Percentiles rank a stretch among this genome's conserved stretches.
Evolutionary conservation across 2,888 invertebrate genomes (phyloP).

Genomic region (Heliconius ismenius): DNA sequence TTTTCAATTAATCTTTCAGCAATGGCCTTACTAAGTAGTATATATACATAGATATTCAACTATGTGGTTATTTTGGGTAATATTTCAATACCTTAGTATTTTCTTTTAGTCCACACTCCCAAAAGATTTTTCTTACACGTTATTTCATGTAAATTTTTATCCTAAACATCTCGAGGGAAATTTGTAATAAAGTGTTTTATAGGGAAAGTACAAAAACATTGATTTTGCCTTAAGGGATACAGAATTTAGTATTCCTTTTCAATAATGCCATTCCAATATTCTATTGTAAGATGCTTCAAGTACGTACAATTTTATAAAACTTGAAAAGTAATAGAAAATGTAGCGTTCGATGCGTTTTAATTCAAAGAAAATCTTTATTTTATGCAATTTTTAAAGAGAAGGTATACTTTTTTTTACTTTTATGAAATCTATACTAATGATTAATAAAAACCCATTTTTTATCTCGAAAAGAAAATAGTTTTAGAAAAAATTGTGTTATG

Average conservation of each 20-base stretch:
- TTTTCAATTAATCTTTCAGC: too few relatives aligned
- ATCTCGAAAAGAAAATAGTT: too few relatives aligned
- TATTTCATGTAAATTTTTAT: slow-evolving; percentile 48
- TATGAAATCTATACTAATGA: too few relatives aligned
- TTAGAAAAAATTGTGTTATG: too few relatives aligned
- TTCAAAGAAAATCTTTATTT: background rate
- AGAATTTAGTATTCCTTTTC: slow-evolving; percentile 23
- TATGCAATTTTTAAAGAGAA: too few relatives aligned
- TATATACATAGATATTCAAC: too few relatives aligned
- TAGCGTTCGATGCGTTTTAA: background rate
- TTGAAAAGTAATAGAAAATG: background rate
- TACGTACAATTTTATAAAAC: background rate
- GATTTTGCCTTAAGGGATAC: slow-evolving; percentile 22
- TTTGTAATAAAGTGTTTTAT: slow-evolving; percentile 45
- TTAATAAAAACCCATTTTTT: too few relatives aligned
- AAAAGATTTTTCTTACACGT: slow-evolving; percentile 40
- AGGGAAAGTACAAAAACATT: slow-evolving; percentile 34
- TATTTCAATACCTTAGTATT: slow-evolving; percentile 24
- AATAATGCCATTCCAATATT: slow-evolving; percentile 20
- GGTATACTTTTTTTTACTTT: too few relatives aligned
- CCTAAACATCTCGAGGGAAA: slow-evolving; percentile 47
- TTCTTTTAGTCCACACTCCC: slow-evolving; percentile 35
- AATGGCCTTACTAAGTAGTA: too few relatives aligned
- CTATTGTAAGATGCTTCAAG: slow-evolving; percentile 1
- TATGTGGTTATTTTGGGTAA: background rate